Conservation (phyloP, 2,113 vertebrate genomes). For the Ramphastos sulfuratus region DNA sequence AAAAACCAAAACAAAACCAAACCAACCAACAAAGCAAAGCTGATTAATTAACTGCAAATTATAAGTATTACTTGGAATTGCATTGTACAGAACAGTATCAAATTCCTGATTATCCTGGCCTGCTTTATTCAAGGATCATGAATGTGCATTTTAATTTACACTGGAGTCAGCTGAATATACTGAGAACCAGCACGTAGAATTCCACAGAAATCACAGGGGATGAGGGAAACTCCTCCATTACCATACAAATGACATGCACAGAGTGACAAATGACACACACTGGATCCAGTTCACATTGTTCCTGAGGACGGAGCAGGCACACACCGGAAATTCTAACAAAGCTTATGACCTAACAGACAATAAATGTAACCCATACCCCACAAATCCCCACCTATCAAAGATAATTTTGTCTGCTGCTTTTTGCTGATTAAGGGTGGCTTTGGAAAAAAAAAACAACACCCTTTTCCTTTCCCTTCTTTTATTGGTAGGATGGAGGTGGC, state of each 20-base stretch:
- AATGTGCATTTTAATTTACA: conserved; percentile 31
- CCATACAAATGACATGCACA: conserved; percentile 32
- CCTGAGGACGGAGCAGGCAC: not conserved
- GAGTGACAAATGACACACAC: not conserved
- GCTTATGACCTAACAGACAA: conserved; percentile 40
- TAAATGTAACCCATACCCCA: conserved; percentile 40
- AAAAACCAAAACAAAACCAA: not conserved
- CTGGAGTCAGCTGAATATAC: not conserved
- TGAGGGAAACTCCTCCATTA: conserved; percentile 12
- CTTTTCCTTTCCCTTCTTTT: not conserved
- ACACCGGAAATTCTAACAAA: conserved; percentile 53
- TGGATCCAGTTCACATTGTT: not conserved
- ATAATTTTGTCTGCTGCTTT: conserved; percentile 51
- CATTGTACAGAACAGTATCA: not conserved
- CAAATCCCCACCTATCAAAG: conserved; percentile 47
- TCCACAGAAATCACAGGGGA: not conserved
- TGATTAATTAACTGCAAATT: conserved; percentile 64
- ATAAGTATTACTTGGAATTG: conserved; percentile 48
- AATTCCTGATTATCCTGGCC: conserved; percentile 30
- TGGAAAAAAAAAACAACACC: not conserved
- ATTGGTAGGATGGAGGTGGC: conserved; percentile 17
- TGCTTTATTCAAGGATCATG: conserved; percentile 33
- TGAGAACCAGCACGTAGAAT: not conserved
- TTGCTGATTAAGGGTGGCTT: conserved; percentile 46
- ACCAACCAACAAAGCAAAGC: not conserved